Percentiles rank a stretch among this genome's conserved stretches.
Conservation (phyloP, 2,888 invertebrate species). For the Spodoptera picta region DNA sequence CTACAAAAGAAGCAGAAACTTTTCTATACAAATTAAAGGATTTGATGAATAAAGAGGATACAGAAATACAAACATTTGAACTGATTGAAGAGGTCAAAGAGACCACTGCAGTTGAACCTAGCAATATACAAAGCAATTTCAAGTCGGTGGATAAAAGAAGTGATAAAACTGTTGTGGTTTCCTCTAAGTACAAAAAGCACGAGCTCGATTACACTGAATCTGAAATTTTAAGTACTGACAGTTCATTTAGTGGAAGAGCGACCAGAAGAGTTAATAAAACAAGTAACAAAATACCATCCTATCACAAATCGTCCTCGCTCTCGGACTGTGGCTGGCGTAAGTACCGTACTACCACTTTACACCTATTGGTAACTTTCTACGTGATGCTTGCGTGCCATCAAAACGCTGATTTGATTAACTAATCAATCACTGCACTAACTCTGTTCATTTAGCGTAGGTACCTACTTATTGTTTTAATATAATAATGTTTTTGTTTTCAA, state of each 20-base stretch:
- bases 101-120: not conserved
- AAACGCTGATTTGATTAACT: too few relatives aligned
- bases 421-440: too few relatives aligned
- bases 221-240: slow-evolving; percentile 5
- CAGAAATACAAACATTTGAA: slow-evolving; percentile 10
- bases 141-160: slow-evolving; percentile 3
- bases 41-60: not conserved
- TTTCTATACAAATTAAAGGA: not conserved
- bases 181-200: not conserved
- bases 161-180: not conserved
- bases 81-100: not conserved
- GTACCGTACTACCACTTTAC: too few relatives aligned
- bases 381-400: too few relatives aligned
- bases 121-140: not conserved
- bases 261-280: too few relatives aligned
- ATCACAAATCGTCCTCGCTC: too few relatives aligned
- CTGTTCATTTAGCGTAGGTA: too few relatives aligned
- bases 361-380: too few relatives aligned
- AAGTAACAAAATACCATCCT: too few relatives aligned
- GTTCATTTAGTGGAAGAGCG: not conserved
- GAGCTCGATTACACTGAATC: not conserved
- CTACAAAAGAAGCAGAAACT: not conserved
- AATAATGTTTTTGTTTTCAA: not conserved
- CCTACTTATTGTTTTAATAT: too few relatives aligned
- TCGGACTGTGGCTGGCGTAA: too few relatives aligned